Evolutionary conservation across 1,140 invertebrate species (phyloP).

Genomic region (Trigoniulus corallinus): DNA sequence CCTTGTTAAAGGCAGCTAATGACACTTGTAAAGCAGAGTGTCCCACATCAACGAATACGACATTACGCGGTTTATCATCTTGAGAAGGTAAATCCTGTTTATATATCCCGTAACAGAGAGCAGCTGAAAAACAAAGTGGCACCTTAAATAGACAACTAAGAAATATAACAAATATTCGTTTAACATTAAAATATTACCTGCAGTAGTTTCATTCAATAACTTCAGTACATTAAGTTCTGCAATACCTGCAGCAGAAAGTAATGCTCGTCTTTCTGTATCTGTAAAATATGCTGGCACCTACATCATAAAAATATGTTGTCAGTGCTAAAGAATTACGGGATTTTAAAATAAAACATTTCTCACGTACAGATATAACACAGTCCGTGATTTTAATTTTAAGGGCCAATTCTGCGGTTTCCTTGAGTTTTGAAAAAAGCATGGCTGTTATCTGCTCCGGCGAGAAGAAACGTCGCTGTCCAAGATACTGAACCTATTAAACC

Average conservation of each 20-base stretch:
- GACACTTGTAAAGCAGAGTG: constrained; percentile 67
- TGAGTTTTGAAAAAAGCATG: constrained; percentile 94
- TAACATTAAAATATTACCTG: no score
- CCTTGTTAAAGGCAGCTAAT: constrained; percentile 82
- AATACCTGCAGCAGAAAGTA: constrained; percentile 66
- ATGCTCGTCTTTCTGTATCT: constrained; percentile 75
- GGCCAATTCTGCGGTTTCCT: constrained; percentile 70
- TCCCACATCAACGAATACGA: constrained; percentile 86
- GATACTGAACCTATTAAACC: constrained; percentile 56
- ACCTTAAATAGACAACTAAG: constrained; percentile 4
- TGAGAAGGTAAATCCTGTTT: constrained; percentile 79
- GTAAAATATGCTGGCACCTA: constrained; percentile 82
- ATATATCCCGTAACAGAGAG: constrained; percentile 90
- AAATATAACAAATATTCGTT: constrained; percentile 8
- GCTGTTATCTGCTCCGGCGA: constrained; percentile 89
- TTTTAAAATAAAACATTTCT: not conserved
- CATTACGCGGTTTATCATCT: constrained; percentile 71
- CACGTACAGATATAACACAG: constrained; percentile 78
- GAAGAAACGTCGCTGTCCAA: constrained; percentile 69
- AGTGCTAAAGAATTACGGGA: not conserved
- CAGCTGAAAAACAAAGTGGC: constrained; percentile 35
- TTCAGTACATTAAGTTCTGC: constrained; percentile 79
- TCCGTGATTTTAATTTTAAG: constrained; percentile 84
- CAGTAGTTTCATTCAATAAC: constrained; percentile 92
- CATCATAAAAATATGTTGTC: constrained; percentile 10